phyloP scores from a whole-genome alignment of 2,113 vertebrate species.

The Hyperopisus bebe region DNA sequence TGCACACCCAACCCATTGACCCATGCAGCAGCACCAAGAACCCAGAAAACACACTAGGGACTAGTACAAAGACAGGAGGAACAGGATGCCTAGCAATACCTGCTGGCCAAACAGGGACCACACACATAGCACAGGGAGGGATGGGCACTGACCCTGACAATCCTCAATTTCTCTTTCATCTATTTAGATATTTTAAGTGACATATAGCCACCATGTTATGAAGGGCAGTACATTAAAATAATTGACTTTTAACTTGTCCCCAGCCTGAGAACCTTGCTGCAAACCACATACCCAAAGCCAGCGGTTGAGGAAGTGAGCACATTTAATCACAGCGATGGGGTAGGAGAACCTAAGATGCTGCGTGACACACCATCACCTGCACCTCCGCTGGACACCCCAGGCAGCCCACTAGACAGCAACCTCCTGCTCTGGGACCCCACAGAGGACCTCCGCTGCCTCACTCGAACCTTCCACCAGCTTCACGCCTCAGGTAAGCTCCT shows the following conservation, averaged over 20 bases:
- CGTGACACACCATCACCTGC: neutral
- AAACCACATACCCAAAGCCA: conserved; percentile 38
- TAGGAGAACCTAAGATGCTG: conserved; percentile 24
- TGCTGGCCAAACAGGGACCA: no score
- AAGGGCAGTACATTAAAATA: neutral
- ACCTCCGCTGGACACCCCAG: neutral
- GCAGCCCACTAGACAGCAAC: neutral
- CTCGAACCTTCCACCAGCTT: conserved; percentile 80
- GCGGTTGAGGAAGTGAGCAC: conserved; percentile 40
- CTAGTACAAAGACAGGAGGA: no score
- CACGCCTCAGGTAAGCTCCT: conserved; percentile 54
- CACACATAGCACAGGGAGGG: no score
- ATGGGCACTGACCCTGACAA: neutral
- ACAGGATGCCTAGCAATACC: no score
- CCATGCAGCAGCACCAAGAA: no score
- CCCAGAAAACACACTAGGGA: no score
- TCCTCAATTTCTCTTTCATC: neutral
- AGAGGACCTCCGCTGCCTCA: conserved; percentile 76
- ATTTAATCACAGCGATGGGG: conserved; percentile 30
- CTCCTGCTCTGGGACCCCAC: conserved; percentile 60
- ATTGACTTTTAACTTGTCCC: neutral
- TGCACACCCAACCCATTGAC: no score
- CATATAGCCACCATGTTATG: neutral
- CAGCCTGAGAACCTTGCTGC: neutral
- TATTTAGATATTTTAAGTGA: neutral